Conservation (phyloP, 2,113 vertebrate species). For the Dasypus novemcinctus region DNA sequence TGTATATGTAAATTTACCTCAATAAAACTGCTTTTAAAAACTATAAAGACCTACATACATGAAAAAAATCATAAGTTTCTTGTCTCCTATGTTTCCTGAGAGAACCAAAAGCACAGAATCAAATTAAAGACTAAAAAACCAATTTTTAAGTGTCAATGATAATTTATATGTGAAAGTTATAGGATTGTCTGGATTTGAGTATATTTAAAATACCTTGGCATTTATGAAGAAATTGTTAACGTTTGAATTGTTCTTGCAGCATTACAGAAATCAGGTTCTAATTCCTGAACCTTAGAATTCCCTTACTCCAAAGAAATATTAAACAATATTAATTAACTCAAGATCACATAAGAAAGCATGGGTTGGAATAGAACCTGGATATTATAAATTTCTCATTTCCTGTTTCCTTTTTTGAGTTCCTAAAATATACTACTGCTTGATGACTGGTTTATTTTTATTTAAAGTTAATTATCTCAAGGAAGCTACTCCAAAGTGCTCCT, state of each 20-base stretch:
- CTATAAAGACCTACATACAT: too few relatives aligned
- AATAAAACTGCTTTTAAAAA: too few relatives aligned
- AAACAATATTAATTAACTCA: not conserved
- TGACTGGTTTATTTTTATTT: conserved; percentile 42
- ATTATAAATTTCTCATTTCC: not conserved
- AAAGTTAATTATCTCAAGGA: conserved; percentile 28
- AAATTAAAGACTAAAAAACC: not conserved
- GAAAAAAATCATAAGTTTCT: not conserved
- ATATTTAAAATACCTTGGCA: not conserved
- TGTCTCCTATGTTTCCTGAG: not conserved
- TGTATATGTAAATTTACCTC: too few relatives aligned
- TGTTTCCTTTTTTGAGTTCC: not conserved
- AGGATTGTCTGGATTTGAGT: not conserved
- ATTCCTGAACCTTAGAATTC: not conserved
- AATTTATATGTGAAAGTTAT: not conserved
- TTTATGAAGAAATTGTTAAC: not conserved
- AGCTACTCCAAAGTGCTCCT: not conserved
- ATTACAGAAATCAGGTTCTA: not conserved
- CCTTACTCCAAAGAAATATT: not conserved
- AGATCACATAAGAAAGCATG: not conserved
- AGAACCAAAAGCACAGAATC: not conserved
- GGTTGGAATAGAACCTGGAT: not conserved
- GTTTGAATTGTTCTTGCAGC: not conserved
- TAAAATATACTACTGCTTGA: conserved; percentile 28
- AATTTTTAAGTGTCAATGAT: not conserved